phyloP scores from a whole-genome alignment of 1,140 invertebrate genomes.

The Centruroides vittatus region DNA sequence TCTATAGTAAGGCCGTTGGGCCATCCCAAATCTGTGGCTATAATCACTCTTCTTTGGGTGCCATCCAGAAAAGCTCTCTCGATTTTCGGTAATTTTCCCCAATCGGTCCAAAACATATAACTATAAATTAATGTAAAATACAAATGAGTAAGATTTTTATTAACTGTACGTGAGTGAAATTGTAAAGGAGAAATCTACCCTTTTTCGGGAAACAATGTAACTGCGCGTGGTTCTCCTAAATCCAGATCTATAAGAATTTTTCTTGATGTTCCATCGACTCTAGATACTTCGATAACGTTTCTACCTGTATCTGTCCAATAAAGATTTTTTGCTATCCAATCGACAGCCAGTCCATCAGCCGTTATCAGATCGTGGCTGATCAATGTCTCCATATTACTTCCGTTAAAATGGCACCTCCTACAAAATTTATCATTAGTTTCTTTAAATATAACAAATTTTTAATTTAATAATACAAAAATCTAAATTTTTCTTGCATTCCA shows the following conservation, averaged over 20 bases:
- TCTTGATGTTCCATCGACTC: slow-evolving; percentile 31
- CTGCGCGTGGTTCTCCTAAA: slow-evolving; percentile 24
- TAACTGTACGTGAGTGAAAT: too few species aligned
- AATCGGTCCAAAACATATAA: slow-evolving; percentile 35
- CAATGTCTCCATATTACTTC: slow-evolving; percentile 14
- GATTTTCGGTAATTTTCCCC: slow-evolving; percentile 35
- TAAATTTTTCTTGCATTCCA: too few species aligned
- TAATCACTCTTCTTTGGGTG: slow-evolving; percentile 32
- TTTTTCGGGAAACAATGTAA: slow-evolving; percentile 19
- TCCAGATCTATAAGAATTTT: slow-evolving; percentile 31
- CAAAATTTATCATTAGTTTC: background rate
- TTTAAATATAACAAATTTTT: too few species aligned
- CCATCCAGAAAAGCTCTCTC: slow-evolving; percentile 35
- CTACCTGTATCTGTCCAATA: slow-evolving; percentile 36
- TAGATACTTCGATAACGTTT: slow-evolving; percentile 34
- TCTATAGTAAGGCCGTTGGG: slow-evolving; percentile 34
- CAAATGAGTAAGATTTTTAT: too few species aligned
- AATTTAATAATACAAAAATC: too few species aligned
- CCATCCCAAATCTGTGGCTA: slow-evolving; percentile 37
- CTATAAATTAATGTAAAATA: slow-evolving; percentile 2
- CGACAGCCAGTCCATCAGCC: slow-evolving; percentile 30
- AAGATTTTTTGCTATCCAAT: slow-evolving; percentile 40
- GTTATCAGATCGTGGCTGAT: slow-evolving; percentile 15
- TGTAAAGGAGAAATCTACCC: slow-evolving; percentile 7
- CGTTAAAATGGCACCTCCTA: slow-evolving; percentile 16